These are phyloP conservation scores for Paedocypris micromegethes DNA, from an alignment of 2,797 vertebrate genomes.

Conservation along the genomic window DNA sequence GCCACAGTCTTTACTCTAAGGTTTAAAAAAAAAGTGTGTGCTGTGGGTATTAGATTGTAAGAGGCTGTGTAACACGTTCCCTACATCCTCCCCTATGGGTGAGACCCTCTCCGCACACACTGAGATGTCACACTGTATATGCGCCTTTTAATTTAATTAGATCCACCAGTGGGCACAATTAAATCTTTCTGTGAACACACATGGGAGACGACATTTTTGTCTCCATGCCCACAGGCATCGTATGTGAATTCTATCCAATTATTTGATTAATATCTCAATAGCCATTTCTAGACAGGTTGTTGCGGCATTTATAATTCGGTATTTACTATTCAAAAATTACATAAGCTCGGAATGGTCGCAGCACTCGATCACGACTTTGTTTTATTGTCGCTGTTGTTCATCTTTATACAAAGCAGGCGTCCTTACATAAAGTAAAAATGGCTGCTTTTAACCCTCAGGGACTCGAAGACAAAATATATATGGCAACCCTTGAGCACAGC, in stretches of 20 bases:
- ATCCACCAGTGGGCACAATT: conserved; percentile 42
- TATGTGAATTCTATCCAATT: conserved; percentile 8
- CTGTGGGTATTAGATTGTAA: conserved; percentile 1
- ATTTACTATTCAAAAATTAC: too few species aligned
- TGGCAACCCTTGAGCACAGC: conserved; percentile 24
- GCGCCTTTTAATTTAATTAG: conserved; percentile 42
- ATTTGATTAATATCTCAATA: conserved; percentile 18
- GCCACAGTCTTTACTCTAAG: too few species aligned
- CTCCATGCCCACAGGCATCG: conserved; percentile 2
- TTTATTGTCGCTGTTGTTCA: neutral
- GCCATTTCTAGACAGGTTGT: neutral
- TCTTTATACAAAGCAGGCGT: conserved; percentile 2
- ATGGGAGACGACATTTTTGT: conserved; percentile 11
- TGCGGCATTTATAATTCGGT: neutral
- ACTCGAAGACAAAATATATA: conserved; percentile 11
- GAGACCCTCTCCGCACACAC: conserved; percentile 8
- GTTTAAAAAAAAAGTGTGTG: too few species aligned
- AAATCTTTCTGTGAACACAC: conserved; percentile 28
- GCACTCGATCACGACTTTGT: neutral
- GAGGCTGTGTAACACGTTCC: neutral
- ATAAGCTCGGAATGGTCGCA: too few species aligned
- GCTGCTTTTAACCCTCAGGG: conserved; percentile 1
- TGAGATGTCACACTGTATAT: conserved; percentile 31
- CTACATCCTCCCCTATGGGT: conserved; percentile 9
- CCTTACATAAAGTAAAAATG: neutral